These are phyloP conservation scores for Pleuronectes platessa DNA, from an alignment of 2,113 vertebrate genomes.

Conservation along the genomic window DNA sequence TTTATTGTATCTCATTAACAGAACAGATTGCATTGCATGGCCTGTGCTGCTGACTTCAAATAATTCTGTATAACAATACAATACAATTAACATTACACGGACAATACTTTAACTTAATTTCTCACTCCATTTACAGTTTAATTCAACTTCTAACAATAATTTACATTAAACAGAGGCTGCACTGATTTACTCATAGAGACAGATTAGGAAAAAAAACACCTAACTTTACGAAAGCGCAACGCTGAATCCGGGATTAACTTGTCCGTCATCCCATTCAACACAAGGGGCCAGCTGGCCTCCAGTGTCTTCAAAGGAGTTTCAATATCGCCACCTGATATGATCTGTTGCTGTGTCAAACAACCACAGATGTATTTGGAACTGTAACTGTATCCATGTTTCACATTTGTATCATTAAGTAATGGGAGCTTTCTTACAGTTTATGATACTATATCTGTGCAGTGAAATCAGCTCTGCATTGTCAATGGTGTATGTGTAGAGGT, in stretches of 20 bases:
- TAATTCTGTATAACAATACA: constrained; percentile 33
- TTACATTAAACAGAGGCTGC: too few species aligned
- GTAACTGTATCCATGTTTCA: too few species aligned
- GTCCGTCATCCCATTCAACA: neutral
- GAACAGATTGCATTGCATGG: constrained; percentile 41
- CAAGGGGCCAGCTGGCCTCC: neutral
- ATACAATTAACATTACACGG: neutral
- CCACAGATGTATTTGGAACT: neutral
- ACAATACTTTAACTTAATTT: too few species aligned
- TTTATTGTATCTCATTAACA: constrained; percentile 36
- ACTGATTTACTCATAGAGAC: too few species aligned
- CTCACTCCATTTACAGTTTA: too few species aligned
- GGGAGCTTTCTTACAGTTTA: neutral
- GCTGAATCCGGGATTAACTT: neutral
- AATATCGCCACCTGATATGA: neutral
- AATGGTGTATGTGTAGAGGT: neutral
- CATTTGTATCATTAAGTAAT: too few species aligned
- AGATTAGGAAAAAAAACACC: neutral
- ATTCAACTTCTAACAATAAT: too few species aligned
- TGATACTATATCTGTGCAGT: too few species aligned
- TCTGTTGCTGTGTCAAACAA: neutral
- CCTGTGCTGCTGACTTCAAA: constrained; percentile 37
- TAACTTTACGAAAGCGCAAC: neutral
- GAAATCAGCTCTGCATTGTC: too few species aligned
- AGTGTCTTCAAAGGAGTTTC: neutral